Conservation (phyloP, 2,113 vertebrate species). For the Mesembrinibis cayennensis region DNA sequence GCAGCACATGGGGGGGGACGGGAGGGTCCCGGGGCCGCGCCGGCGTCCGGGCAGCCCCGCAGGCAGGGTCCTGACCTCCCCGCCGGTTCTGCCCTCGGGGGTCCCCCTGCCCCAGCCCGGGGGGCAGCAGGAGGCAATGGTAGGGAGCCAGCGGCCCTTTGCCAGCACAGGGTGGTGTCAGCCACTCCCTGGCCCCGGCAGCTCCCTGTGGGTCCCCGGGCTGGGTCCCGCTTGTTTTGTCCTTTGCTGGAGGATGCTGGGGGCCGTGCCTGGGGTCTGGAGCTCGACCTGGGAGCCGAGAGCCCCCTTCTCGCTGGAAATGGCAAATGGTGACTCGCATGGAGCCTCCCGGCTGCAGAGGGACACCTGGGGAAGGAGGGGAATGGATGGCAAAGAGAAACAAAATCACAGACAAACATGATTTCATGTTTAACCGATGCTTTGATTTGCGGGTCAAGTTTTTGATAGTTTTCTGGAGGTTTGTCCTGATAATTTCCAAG, state of each 20-base stretch:
- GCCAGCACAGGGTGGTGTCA: rapidly evolving
- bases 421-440: background rate
- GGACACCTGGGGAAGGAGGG: background rate
- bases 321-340: rapidly evolving
- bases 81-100: background rate
- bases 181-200: background rate
- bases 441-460: rapidly evolving
- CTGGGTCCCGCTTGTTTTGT: background rate
- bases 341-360: background rate
- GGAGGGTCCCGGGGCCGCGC: background rate
- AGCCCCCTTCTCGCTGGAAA: background rate
- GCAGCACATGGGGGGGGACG: background rate
- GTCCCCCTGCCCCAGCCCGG: rapidly evolving
- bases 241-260: background rate
- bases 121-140: background rate
- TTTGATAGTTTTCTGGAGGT: background rate
- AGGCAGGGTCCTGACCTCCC: background rate
- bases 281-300: background rate
- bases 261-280: rapidly evolving
- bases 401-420: background rate
- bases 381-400: background rate
- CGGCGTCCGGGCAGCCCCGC: rapidly evolving
- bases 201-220: rapidly evolving
- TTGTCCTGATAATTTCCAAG: background rate
- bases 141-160: rapidly evolving